Evolutionary conservation across 2,113 vertebrate genomes (phyloP), one percentile per base, ranked within the genome.

Genomic region (Calonectris borealis): DNA sequence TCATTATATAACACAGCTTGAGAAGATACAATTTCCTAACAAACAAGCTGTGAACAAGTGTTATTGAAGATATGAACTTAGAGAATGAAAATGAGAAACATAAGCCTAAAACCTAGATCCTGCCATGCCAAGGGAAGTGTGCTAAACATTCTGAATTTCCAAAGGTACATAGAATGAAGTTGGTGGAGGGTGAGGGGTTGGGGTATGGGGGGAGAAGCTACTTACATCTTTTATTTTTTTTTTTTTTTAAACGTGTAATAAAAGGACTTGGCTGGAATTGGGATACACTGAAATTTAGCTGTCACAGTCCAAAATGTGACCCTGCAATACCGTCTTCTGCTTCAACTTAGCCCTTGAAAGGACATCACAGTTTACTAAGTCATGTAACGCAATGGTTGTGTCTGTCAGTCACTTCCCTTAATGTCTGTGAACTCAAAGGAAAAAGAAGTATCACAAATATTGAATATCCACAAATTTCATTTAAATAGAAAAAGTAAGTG

Each of bases 151-250:
- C 26, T 79, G 51, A 12, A 10, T 61, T 87, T 92, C 52, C 11
- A 32, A 73, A 87, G 40, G 32, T 27, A 69, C 19, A 38, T 4
- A 5, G 17, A 86, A 64, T 31, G 2, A 68, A 77, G 13, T 6
- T 87, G 26, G 9, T 2, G 2, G 10, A 9, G 3, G 16, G 15
- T 3, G 10, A 11, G 2, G 4, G 13, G 11, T 1, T 42, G 13
- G 14, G 42, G 42, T 42, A 15, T 15, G 5, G 3, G 14, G 5
- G 16, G 16, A 49, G 8, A 76, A 88, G 4, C 2, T 62, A 12
- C 10, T 51, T 51, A 42, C 12, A 42, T 42, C 40, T 40, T 40
- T 42, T 42, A 48, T 27, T 17, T 48, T 27, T 10, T 7, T 25
- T 12, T 48, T 11, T 38, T 36, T 32, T 31, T 4, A 70, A 57